Conservation (phyloP, 23 tunicate genomes). For the Phallusia fumigata region DNA sequence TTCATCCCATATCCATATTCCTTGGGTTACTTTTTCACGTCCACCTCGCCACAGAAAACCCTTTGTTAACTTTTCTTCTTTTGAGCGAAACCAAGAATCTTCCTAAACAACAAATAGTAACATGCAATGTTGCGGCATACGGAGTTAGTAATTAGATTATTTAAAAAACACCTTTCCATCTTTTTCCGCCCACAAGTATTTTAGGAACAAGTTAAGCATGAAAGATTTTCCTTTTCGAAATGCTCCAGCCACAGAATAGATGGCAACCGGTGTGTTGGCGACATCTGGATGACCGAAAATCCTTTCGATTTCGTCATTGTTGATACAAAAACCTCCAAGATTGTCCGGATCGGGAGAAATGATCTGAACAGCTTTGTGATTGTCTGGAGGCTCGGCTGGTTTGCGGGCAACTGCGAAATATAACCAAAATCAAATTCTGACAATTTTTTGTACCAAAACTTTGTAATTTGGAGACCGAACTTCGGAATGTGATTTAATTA, state of each 20-base stretch:
- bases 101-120: neutral
- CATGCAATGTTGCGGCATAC: neutral
- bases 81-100: neutral
- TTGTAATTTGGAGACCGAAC: too few relatives aligned
- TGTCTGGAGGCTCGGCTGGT: too few relatives aligned
- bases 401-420: too few relatives aligned
- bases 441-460: too few relatives aligned
- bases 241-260: constrained; percentile 18
- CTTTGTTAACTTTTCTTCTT: constrained; percentile 21
- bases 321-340: neutral
- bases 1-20: constrained; percentile 39
- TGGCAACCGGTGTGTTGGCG: constrained; percentile 13
- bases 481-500: too few relatives aligned
- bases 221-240: constrained; percentile 32
- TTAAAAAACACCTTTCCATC: neutral
- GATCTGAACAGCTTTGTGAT: constrained; percentile 1
- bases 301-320: neutral
- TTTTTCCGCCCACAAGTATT: constrained; percentile 5
- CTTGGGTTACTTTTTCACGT: constrained; percentile 22
- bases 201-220: constrained; percentile 5
- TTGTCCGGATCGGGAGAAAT: neutral
- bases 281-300: neutral
- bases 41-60: constrained; percentile 52
- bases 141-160: neutral
- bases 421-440: too few relatives aligned